phyloP scores from a whole-genome alignment of 2,888 invertebrate genomes.

The Polyploca ridens region DNA sequence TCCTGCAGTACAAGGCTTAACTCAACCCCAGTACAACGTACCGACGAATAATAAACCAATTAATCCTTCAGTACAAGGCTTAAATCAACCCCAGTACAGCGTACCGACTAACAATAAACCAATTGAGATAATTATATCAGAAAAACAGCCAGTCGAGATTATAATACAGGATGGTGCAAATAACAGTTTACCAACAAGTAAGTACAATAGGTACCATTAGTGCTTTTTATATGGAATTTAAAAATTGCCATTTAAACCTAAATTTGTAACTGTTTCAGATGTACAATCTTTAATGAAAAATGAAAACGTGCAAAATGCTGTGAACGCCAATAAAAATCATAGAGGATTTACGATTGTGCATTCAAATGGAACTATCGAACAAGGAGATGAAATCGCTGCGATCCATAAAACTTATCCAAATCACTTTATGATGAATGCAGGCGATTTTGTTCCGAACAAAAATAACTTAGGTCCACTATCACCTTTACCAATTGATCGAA shows the following conservation, averaged over 20 bases:
- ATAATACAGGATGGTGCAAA: background rate
- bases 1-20: background rate
- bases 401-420: slow-evolving; percentile 41
- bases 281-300: background rate
- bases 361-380: slow-evolving; percentile 53
- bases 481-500: background rate
- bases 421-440: slow-evolving; percentile 35
- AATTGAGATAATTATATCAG: background rate
- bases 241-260: background rate
- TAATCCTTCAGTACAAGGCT: background rate
- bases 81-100: background rate
- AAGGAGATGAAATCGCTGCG: slow-evolving; percentile 45
- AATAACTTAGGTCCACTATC: background rate
- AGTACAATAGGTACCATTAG: background rate
- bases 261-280: background rate
- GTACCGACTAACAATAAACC: background rate
- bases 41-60: background rate
- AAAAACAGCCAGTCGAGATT: background rate
- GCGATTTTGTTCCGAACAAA: background rate
- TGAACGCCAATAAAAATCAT: slow-evolving; percentile 27
- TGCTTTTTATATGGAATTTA: background rate
- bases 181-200: background rate
- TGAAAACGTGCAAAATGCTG: slow-evolving; percentile 25
- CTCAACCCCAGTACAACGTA: background rate
- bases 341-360: slow-evolving; percentile 52